phyloP scores from a whole-genome alignment of 2,113 vertebrate species.

The Clarias gariepinus region DNA sequence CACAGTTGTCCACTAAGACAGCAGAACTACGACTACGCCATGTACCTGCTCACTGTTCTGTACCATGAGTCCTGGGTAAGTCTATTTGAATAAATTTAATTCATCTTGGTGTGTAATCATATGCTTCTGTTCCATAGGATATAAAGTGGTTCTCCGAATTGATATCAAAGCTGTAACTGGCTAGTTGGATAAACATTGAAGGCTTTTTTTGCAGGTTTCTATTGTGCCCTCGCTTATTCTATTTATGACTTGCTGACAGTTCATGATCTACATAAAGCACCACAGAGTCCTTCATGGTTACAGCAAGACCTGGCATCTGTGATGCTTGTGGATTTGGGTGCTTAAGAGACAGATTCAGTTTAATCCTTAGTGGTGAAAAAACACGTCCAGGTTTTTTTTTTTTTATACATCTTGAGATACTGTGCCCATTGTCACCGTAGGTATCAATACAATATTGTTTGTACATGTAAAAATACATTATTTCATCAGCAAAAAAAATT shows the following conservation, averaged over 20 bases:
- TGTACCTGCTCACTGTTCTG: conserved; percentile 92
- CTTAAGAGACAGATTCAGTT: not conserved
- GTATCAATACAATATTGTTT: not conserved
- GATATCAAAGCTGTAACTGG: conserved; percentile 50
- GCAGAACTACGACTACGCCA: conserved; percentile 90
- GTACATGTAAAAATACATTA: not conserved
- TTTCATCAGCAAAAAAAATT: not conserved
- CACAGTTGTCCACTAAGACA: conserved; percentile 86
- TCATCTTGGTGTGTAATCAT: not conserved
- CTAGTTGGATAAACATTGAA: conserved; percentile 61
- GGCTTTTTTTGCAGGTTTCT: conserved; percentile 46
- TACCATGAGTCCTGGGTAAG: conserved; percentile 99
- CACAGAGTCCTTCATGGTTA: not conserved
- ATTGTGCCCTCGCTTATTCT: conserved; percentile 20
- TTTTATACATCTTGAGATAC: not conserved
- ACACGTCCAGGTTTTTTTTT: not conserved
- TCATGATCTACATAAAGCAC: not conserved
- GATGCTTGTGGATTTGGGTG: not conserved
- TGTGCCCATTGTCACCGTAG: not conserved
- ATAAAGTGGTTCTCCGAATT: not conserved
- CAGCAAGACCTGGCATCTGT: not conserved
- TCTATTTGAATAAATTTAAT: not conserved
- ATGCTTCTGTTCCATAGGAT: not conserved
- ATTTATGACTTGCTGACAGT: conserved; percentile 1
- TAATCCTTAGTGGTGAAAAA: not conserved